Conservation (phyloP, 1,140 invertebrate genomes). For the Frieseomelitta varia region DNA sequence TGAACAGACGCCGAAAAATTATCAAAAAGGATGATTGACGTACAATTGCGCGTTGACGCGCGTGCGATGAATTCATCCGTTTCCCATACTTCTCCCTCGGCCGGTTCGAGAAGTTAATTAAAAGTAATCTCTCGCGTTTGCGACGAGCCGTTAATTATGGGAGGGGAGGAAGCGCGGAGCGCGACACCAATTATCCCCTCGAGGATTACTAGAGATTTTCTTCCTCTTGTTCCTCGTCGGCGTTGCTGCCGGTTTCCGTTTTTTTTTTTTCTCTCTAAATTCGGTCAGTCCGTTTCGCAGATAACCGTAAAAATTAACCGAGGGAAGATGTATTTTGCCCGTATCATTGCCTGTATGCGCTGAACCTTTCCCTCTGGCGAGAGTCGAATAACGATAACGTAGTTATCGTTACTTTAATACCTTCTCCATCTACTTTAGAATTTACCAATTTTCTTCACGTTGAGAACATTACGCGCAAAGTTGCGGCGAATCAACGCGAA, state of each 20-base stretch:
- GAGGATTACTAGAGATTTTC: slow-evolving; percentile 44
- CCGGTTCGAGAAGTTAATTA: slow-evolving; percentile 36
- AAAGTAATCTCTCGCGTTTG: slow-evolving; percentile 42
- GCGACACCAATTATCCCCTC: slow-evolving; percentile 20
- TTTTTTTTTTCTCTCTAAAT: not conserved
- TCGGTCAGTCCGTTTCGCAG: not conserved
- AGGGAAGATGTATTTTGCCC: not conserved
- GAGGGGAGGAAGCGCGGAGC: slow-evolving; percentile 15
- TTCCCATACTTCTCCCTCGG: not conserved
- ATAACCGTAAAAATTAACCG: slow-evolving; percentile 28
- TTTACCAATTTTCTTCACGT: not conserved
- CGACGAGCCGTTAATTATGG: slow-evolving; percentile 47
- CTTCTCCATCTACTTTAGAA: not conserved
- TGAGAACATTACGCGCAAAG: not conserved
- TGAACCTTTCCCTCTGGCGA: not conserved
- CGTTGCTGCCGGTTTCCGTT: not conserved
- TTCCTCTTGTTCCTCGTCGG: not conserved
- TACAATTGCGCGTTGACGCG: not conserved
- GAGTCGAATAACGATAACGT: not conserved
- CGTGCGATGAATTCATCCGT: slow-evolving; percentile 4
- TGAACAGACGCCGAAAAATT: not conserved
- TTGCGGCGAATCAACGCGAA: not conserved
- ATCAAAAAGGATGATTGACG: not conserved
- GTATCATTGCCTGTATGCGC: not conserved
- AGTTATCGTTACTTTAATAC: not conserved